Evolutionary conservation across 2,888 invertebrate species (phyloP).

Genomic region (Xestia ashworthii): DNA sequence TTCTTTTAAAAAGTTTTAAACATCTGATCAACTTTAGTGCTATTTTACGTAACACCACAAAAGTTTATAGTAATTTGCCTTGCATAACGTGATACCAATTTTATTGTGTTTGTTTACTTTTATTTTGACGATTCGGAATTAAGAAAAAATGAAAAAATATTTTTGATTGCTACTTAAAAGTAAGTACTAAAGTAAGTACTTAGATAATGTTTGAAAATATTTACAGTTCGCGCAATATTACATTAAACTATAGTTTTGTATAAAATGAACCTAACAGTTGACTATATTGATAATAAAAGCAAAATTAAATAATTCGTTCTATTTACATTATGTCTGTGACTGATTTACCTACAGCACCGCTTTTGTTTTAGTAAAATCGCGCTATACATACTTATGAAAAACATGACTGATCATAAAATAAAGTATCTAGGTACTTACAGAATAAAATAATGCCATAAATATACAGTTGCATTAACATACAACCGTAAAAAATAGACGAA

Average conservation of each 20-base stretch:
- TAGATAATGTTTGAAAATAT: too few species aligned
- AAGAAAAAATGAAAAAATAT: too few species aligned
- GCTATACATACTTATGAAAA: background rate
- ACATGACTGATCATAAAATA: background rate
- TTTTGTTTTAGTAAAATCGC: too few species aligned
- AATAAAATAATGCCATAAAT: background rate
- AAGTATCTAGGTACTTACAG: background rate
- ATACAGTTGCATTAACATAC: background rate
- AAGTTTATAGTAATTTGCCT: constrained; percentile 29
- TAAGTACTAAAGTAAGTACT: too few species aligned
- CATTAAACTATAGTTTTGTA: background rate
- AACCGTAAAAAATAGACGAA: background rate
- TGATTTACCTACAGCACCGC: background rate
- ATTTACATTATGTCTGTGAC: background rate
- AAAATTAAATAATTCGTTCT: background rate
- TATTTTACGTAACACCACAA: constrained; percentile 35
- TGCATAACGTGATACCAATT: constrained; percentile 22
- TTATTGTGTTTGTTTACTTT: constrained; percentile 9
- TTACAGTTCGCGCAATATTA: background rate
- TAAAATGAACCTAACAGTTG: background rate
- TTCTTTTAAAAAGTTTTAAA: constrained; percentile 52
- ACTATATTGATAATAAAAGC: background rate
- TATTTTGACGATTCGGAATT: background rate
- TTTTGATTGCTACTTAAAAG: too few species aligned
- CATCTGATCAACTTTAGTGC: constrained; percentile 26